Percentiles rank a stretch among this genome's conserved stretches.
These are phyloP conservation scores for Merodon equestris DNA, from an alignment of 2,888 invertebrate species.

Conservation along the genomic window DNA sequence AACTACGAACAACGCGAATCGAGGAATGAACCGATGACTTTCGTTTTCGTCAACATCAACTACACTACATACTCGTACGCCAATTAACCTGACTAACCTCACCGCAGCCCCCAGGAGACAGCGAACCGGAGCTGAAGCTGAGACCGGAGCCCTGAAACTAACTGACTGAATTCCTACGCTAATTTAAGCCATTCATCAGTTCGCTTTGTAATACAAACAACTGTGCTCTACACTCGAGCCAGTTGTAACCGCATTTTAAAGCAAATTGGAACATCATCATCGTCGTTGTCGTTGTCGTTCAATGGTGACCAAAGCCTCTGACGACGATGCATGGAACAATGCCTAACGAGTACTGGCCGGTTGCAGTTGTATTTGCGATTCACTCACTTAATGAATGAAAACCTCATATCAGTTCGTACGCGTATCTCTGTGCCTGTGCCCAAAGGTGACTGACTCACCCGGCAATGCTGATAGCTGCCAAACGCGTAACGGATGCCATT, in stretches of 20 bases:
- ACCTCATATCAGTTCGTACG: not conserved
- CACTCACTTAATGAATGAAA: slow-evolving; percentile 40
- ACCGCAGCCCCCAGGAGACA: not conserved
- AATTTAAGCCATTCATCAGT: slow-evolving; percentile 47
- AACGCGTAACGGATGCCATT: too few species aligned
- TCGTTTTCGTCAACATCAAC: slow-evolving; percentile 41
- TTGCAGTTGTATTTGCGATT: slow-evolving; percentile 18
- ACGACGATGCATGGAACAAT: not conserved
- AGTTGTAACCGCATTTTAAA: slow-evolving; percentile 40
- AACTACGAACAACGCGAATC: slow-evolving; percentile 37
- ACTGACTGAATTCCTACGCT: slow-evolving; percentile 24
- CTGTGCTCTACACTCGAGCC: slow-evolving; percentile 6
- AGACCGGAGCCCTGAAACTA: too few species aligned
- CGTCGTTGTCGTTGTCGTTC: too few species aligned
- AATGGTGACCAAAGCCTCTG: not conserved
- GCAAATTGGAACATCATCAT: slow-evolving; percentile 28
- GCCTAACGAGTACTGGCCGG: not conserved
- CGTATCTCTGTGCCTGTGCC: slow-evolving; percentile 7
- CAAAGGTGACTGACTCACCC: slow-evolving; percentile 44
- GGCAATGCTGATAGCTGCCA: slow-evolving; percentile 3
- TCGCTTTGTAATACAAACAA: not conserved
- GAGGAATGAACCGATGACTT: slow-evolving; percentile 45
- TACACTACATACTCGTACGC: too few species aligned
- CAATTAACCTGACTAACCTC: slow-evolving; percentile 61
- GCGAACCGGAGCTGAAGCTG: not conserved